Percentiles rank a stretch among this genome's conserved stretches.
phyloP scores from a whole-genome alignment of 2,113 vertebrate genomes.

The Bufo gargarizans region DNA sequence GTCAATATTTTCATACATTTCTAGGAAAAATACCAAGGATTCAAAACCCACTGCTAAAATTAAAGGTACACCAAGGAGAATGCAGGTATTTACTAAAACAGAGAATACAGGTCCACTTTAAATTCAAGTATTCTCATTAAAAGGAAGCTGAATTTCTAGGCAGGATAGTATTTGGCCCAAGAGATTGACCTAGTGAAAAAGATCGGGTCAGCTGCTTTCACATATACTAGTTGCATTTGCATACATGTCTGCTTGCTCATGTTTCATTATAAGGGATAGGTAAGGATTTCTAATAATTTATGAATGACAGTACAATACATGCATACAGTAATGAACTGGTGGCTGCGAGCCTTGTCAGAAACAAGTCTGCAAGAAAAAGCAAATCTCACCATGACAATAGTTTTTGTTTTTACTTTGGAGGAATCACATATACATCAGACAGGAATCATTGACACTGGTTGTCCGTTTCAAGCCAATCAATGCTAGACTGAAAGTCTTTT shows the following conservation, averaged over 20 bases:
- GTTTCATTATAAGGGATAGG: background rate
- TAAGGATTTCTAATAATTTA: background rate
- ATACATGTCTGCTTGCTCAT: conserved; percentile 7
- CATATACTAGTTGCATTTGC: conserved; percentile 2
- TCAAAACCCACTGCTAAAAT: background rate
- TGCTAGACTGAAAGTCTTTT: conserved; percentile 76
- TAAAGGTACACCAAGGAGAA: background rate
- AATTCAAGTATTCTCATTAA: background rate
- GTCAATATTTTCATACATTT: background rate
- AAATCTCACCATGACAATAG: background rate
- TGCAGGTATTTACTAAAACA: background rate
- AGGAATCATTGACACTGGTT: conserved; percentile 76
- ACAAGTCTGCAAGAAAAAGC: background rate
- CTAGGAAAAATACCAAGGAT: background rate
- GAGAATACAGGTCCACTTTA: background rate
- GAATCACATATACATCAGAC: conserved; percentile 72
- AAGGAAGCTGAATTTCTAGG: background rate
- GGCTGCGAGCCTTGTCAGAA: background rate
- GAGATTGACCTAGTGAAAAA: conserved; percentile 2
- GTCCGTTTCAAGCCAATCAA: conserved; percentile 79
- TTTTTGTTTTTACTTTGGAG: conserved; percentile 47
- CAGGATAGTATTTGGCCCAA: background rate
- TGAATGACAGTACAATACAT: background rate
- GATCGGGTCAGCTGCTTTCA: background rate
- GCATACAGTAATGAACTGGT: background rate